phyloP scores from a whole-genome alignment of 2,797 vertebrate genomes.

The Iguana delicatissima region DNA sequence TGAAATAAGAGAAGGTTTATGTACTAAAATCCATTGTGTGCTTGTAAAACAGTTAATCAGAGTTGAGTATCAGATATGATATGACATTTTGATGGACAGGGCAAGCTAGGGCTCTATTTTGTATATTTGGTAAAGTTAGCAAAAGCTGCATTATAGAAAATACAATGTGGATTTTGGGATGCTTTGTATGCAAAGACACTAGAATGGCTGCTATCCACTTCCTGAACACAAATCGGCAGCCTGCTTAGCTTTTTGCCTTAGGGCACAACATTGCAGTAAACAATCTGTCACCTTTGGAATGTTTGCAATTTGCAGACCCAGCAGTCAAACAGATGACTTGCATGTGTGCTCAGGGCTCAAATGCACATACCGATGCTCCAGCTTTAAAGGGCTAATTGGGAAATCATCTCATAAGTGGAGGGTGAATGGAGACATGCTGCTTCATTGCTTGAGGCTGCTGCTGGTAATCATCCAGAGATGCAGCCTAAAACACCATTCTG shows the following conservation, averaged over 20 bases:
- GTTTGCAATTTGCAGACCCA: background rate
- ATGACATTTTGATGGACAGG: background rate
- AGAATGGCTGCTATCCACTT: background rate
- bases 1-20: too few relatives aligned
- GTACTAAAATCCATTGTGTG: background rate
- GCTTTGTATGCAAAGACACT: background rate
- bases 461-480: conserved; percentile 59
- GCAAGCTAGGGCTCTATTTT: background rate
- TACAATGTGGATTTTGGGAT: background rate
- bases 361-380: background rate
- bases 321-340: conserved; percentile 19
- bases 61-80: background rate
- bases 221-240: background rate
- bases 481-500: conserved; percentile 40
- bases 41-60: background rate
- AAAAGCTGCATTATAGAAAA: background rate
- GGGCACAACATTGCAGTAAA: background rate
- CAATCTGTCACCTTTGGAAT: conserved; percentile 44
- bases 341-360: background rate
- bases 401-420: conserved; percentile 51
- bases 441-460: conserved; percentile 58
- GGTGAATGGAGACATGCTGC: conserved; percentile 23
- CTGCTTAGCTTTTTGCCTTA: background rate
- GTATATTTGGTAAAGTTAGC: background rate
- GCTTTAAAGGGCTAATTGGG: background rate